These are phyloP conservation scores for Eidolon helvum DNA, from an alignment of 2,113 vertebrate species.

Conservation along the genomic window DNA sequence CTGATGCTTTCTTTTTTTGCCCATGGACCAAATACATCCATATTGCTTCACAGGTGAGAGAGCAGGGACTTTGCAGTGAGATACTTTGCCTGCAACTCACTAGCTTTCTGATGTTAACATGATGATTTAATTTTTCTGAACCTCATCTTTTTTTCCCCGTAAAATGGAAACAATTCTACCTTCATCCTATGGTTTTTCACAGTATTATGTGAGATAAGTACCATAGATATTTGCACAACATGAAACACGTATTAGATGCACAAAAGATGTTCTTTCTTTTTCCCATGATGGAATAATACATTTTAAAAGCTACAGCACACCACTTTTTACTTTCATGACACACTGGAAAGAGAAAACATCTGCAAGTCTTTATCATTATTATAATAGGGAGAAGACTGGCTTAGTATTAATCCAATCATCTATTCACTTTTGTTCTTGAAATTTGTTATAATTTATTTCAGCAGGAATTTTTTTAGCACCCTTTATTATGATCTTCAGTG, in stretches of 20 bases:
- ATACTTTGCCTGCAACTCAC: not conserved
- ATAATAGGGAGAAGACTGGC: not conserved
- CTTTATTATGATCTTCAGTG: not conserved
- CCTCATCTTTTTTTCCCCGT: not conserved
- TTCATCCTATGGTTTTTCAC: not conserved
- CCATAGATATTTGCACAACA: not conserved
- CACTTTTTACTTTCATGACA: not conserved
- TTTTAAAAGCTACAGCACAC: not conserved
- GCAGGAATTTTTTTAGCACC: not conserved
- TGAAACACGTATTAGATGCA: not conserved
- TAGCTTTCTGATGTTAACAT: not conserved
- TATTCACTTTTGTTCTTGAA: not conserved
- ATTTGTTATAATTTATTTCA: not conserved
- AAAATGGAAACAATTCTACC: not conserved
- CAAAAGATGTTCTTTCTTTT: not conserved
- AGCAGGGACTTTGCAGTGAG: not conserved
- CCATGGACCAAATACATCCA: not conserved
- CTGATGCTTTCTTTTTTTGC: not conserved
- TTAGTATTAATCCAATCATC: not conserved
- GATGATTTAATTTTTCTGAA: not conserved
- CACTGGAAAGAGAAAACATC: not conserved
- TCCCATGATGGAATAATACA: not conserved
- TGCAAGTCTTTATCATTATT: not conserved
- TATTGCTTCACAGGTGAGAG: not conserved
- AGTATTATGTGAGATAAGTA: not conserved